These are phyloP conservation scores for Hippoglossus stenolepis DNA, from an alignment of 2,113 vertebrate species.

Conservation along the genomic window DNA sequence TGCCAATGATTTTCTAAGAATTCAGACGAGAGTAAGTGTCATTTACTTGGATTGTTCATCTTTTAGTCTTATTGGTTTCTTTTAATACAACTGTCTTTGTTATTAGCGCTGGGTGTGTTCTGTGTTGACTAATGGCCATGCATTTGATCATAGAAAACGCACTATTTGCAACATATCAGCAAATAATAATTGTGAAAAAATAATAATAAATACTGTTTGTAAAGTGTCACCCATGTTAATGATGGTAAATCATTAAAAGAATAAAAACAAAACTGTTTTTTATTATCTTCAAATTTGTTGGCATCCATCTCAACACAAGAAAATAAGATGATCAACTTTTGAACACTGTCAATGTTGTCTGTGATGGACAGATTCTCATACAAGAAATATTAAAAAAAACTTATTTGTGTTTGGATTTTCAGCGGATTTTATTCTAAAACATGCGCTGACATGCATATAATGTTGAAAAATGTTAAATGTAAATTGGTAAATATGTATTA, in stretches of 20 bases:
- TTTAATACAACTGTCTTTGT: conserved; percentile 17
- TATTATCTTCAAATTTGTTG: neutral
- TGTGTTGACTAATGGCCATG: conserved; percentile 38
- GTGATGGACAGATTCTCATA: too few species aligned
- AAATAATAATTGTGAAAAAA: conserved; percentile 2
- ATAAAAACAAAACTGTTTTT: conserved; percentile 5
- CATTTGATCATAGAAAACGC: conserved; percentile 55
- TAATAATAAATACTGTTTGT: too few species aligned
- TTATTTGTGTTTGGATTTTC: too few species aligned
- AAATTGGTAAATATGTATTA: too few species aligned
- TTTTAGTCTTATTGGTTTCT: conserved; percentile 32
- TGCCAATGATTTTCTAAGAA: conserved; percentile 47
- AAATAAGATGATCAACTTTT: too few species aligned
- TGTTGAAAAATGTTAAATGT: too few species aligned
- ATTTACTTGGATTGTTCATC: conserved; percentile 13
- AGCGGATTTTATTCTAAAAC: too few species aligned
- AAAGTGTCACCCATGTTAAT: conserved; percentile 34
- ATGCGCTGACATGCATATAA: too few species aligned
- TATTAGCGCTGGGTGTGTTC: conserved; percentile 29
- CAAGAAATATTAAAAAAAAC: too few species aligned
- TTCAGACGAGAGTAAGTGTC: conserved; percentile 12
- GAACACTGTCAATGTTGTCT: too few species aligned
- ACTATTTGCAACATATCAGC: conserved; percentile 47
- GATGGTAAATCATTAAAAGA: conserved; percentile 52
- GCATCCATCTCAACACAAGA: too few species aligned